Evolutionary conservation across 2,888 invertebrate genomes (phyloP).

Genomic region (Acrobasis suavella): DNA sequence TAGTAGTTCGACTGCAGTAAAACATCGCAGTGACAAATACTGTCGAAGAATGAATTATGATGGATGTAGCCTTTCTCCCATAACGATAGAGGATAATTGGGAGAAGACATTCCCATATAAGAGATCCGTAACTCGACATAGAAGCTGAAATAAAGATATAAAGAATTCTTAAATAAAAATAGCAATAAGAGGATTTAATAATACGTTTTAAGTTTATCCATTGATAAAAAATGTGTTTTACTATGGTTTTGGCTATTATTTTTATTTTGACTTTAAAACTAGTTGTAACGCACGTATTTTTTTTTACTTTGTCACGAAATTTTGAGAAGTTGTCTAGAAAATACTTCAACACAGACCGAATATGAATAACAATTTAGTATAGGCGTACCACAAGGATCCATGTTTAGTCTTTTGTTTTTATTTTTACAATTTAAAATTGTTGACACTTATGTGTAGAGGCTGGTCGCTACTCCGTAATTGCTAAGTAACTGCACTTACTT

Average conservation of each 20-base stretch:
- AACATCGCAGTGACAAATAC: constrained; percentile 32
- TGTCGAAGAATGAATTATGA: constrained; percentile 20
- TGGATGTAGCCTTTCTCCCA: constrained; percentile 32
- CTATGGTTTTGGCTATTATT: not conserved
- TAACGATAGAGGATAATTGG: constrained; percentile 21
- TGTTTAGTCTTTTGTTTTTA: constrained; percentile 29
- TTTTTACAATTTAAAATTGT: too few species aligned
- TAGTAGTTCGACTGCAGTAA: constrained; percentile 30
- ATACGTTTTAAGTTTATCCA: not conserved
- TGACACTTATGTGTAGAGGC: too few species aligned
- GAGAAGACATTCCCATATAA: constrained; percentile 32
- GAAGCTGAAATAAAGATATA: constrained; percentile 35
- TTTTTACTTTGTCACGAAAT: not conserved
- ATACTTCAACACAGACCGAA: not conserved
- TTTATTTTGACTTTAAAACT: too few species aligned
- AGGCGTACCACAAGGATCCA: not conserved
- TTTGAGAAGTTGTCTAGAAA: not conserved
- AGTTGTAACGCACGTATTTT: too few species aligned
- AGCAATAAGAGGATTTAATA: not conserved
- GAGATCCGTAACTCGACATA: constrained; percentile 26
- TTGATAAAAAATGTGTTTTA: not conserved
- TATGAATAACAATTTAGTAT: not conserved
- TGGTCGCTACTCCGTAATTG: too few species aligned
- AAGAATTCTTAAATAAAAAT: not conserved
- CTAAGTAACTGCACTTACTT: too few species aligned